A percentile compares a stretch with the other conserved stretches of the same genome.
Conservation (phyloP, 2,888 invertebrate genomes). For the Cotesia congregata region DNA sequence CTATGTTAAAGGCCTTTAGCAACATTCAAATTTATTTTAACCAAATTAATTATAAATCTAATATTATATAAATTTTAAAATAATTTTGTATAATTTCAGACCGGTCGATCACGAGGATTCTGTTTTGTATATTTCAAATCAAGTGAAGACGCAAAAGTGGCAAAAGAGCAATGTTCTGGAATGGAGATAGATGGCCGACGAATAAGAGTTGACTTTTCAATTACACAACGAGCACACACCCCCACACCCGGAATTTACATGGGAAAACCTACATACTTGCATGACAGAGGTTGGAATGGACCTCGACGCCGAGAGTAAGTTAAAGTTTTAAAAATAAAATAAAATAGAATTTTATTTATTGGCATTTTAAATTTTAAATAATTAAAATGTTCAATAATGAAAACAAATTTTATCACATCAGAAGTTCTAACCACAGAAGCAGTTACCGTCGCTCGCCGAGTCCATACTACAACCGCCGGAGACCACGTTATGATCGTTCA, state of each 20-base stretch:
- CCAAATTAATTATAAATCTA: slow-evolving; percentile 38
- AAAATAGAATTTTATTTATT: slow-evolving; percentile 32
- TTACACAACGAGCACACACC: slow-evolving; percentile 95
- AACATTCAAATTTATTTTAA: slow-evolving; percentile 42
- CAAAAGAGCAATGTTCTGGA: slow-evolving; percentile 94
- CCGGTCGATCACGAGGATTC: slow-evolving; percentile 94
- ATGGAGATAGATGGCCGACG: slow-evolving; percentile 94
- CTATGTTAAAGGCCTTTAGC: slow-evolving; percentile 67
- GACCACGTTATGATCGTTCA: slow-evolving; percentile 81
- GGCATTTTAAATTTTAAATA: too few species aligned
- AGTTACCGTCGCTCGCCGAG: slow-evolving; percentile 79
- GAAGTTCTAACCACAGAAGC: slow-evolving; percentile 73
- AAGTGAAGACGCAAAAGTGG: slow-evolving; percentile 89
- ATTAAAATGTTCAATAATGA: slow-evolving; percentile 15
- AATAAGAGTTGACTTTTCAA: slow-evolving; percentile 95
- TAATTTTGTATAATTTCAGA: slow-evolving; percentile 73
- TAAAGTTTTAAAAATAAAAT: slow-evolving; percentile 25
- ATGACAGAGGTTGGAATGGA: slow-evolving; percentile 64
- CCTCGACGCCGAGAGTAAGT: slow-evolving; percentile 75
- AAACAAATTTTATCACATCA: slow-evolving; percentile 49
- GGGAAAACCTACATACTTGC: slow-evolving; percentile 86
- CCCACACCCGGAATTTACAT: slow-evolving; percentile 98
- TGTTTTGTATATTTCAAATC: slow-evolving; percentile 95
- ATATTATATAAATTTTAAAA: slow-evolving; percentile 31
- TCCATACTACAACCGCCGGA: slow-evolving; percentile 78